Percentiles rank a stretch among this genome's conserved stretches.
These are phyloP conservation scores for Sabatieria punctata DNA, from an alignment of 2,888 invertebrate genomes.

Conservation along the genomic window DNA sequence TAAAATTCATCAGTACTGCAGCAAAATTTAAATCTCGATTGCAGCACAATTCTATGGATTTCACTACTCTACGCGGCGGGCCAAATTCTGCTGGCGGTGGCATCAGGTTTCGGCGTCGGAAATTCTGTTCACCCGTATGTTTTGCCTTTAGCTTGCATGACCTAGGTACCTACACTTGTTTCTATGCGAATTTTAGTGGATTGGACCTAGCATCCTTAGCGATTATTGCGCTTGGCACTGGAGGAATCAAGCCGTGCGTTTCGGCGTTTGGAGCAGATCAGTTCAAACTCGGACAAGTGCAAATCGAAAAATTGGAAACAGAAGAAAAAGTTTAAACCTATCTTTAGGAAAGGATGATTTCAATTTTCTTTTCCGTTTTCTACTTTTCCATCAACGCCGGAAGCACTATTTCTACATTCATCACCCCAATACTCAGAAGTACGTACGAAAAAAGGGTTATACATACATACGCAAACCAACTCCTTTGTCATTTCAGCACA, in stretches of 20 bases:
- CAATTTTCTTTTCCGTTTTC: slow-evolving; percentile 76
- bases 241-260: slow-evolving; percentile 41
- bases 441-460: too few relatives aligned
- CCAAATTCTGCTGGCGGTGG: slow-evolving; percentile 51
- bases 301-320: too few relatives aligned
- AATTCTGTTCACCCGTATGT: slow-evolving; percentile 20
- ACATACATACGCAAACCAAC: too few relatives aligned
- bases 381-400: slow-evolving; percentile 81
- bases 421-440: slow-evolving; percentile 68
- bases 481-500: slow-evolving; percentile 1
- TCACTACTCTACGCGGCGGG: slow-evolving; percentile 71
- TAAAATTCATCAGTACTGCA: too few relatives aligned
- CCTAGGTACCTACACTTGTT: too few relatives aligned
- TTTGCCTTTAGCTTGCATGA: too few relatives aligned
- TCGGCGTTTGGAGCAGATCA: slow-evolving; percentile 40
- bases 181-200: too few relatives aligned
- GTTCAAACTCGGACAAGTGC: slow-evolving; percentile 34
- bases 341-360: slow-evolving; percentile 56
- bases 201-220: too few relatives aligned
- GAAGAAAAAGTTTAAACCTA: too few relatives aligned
- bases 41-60: slow-evolving; percentile 44
- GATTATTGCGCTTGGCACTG: slow-evolving; percentile 37
- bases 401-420: slow-evolving; percentile 63
- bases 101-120: slow-evolving; percentile 32
- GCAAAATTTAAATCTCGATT: too few relatives aligned